Evolutionary conservation across 2,797 vertebrate species (phyloP), one percentile per base, ranked within the genome.

Genomic region (Gallirallus australis): DNA sequence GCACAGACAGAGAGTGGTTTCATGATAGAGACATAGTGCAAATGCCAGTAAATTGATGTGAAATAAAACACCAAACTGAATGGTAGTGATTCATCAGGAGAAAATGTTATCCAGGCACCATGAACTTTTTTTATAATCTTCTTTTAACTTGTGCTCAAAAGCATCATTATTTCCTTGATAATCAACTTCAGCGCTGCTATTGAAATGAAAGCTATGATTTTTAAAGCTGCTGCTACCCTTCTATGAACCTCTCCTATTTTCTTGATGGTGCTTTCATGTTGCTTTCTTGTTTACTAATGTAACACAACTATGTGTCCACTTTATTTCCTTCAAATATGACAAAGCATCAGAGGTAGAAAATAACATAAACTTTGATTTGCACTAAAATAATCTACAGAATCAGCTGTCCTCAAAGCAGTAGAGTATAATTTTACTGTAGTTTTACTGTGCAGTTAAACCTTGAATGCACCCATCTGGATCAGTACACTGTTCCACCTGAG

Each of bases 41-140:
- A 97, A 97, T 86, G 95, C 97, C 98, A 98, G 93, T 96, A 98
- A 98, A 97, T 97, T 83, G 80, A 97, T 96, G 97, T 98, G 98
- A 97, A 98, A 98, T 98, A 97, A 97, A 98, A 97, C 96, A 93
- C 89, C 94, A 96, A 97, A 97, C 92, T 97, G 92, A 98, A 97
- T 91, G 92, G 89, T 97, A 96, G 89, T 98, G 96, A 98, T 98
- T 98, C 97, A 98, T 98, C 97, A 65, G 97, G 86, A 96, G 95
- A 95, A 94, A 92, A 93, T 95, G 88, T 94, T 94, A 89, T 80
- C 78, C 94, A 61, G 95, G 87, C 85, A 68, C 57, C 47, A 88
- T 94, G 53, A 95, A 94, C 76, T 93, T 59, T 80, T 82, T 78
- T 68, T 23, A 47, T 23, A 47, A 47, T 47, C 54, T 95, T 73